These are phyloP conservation scores for Heteronetta atricapilla DNA, from an alignment of 2,113 vertebrate genomes.

Conservation along the genomic window DNA sequence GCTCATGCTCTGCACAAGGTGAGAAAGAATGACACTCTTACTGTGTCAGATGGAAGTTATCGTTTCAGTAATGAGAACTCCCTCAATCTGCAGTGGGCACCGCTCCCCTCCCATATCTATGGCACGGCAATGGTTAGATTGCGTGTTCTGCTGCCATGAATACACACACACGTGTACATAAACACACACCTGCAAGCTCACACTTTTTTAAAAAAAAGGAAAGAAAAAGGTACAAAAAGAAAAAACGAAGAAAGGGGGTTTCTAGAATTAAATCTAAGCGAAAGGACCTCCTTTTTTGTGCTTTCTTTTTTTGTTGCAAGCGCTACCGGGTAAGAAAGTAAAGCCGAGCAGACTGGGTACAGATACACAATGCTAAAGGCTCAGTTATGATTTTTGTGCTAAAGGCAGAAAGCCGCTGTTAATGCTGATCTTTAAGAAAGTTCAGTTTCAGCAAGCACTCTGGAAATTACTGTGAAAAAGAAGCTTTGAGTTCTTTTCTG, in stretches of 20 bases:
- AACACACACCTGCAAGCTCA: neutral
- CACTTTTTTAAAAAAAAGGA: neutral
- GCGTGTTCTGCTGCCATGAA: neutral
- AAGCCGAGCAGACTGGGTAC: neutral
- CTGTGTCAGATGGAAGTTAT: slow-evolving; percentile 23
- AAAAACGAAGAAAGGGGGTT: neutral
- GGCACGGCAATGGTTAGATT: neutral
- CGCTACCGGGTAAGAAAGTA: neutral
- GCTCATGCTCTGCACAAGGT: neutral
- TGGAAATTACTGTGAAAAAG: neutral
- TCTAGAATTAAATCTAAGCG: neutral
- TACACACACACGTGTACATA: neutral
- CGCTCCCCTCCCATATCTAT: neutral
- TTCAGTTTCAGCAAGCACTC: neutral
- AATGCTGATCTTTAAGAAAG: neutral
- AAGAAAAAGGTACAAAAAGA: neutral
- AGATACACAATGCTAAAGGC: neutral
- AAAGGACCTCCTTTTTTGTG: neutral
- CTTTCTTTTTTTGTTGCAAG: neutral
- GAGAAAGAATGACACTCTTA: slow-evolving; percentile 19
- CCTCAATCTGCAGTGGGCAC: neutral
- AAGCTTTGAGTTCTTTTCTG: neutral
- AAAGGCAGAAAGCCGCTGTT: neutral
- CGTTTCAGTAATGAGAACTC: neutral
- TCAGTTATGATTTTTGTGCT: neutral